Conservation (phyloP, 2,113 vertebrate genomes). For the Channa argus region DNA sequence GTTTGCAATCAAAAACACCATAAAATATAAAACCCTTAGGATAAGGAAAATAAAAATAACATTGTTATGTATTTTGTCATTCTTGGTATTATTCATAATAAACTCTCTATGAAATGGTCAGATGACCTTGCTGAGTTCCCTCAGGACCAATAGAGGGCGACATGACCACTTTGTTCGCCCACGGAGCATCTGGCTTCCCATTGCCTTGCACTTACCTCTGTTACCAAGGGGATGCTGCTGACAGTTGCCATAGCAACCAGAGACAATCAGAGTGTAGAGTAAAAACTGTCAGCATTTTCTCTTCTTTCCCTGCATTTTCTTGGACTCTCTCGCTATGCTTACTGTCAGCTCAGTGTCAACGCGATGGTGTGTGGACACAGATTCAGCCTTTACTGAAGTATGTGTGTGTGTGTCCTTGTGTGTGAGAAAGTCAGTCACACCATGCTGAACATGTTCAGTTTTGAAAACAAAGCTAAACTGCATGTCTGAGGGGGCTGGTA, state of each 20-base stretch:
- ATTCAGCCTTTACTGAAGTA: neutral
- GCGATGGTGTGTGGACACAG: too few relatives aligned
- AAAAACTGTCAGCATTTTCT: conserved; percentile 47
- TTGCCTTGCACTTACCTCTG: neutral
- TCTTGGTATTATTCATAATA: too few relatives aligned
- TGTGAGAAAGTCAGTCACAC: conserved; percentile 6
- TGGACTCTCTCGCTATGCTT: neutral
- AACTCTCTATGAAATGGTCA: neutral
- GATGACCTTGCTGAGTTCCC: neutral
- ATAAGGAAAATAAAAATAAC: too few relatives aligned
- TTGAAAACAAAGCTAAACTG: conserved; percentile 67
- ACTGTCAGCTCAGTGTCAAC: conserved; percentile 6
- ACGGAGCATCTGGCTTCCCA: neutral
- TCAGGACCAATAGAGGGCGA: conserved; percentile 34
- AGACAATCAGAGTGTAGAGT: conserved; percentile 19
- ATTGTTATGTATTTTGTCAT: too few relatives aligned
- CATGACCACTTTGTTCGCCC: neutral
- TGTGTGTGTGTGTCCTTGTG: neutral
- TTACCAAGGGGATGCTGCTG: conserved; percentile 12
- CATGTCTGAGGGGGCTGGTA: conserved; percentile 63
- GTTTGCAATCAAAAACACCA: neutral
- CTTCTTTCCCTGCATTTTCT: neutral
- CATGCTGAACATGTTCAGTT: conserved; percentile 44
- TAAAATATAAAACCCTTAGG: neutral
- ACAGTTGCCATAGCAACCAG: conserved; percentile 57